A percentile compares a stretch with the other conserved stretches of the same genome.
phyloP scores from a whole-genome alignment of 2,797 vertebrate genomes.

The Enteromius paludinosus region DNA sequence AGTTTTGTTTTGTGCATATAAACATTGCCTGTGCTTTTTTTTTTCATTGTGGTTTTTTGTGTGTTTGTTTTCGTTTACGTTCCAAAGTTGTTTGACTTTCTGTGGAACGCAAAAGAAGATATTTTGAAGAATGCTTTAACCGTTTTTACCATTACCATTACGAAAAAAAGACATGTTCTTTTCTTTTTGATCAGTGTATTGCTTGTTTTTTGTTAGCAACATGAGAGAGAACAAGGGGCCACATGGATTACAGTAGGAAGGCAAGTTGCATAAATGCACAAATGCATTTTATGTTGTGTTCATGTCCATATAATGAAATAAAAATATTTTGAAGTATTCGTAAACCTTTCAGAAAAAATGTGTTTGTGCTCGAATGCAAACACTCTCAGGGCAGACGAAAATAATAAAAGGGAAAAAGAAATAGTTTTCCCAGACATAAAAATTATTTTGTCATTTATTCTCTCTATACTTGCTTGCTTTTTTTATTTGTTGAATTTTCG shows the following conservation, averaged over 20 bases:
- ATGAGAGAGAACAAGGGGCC: not conserved
- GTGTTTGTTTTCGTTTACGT: not conserved
- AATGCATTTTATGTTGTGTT: constrained; percentile 16
- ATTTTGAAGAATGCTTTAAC: not conserved
- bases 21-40: not conserved
- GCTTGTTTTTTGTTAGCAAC: not conserved
- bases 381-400: not conserved
- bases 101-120: not conserved
- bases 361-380: not conserved
- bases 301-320: constrained; percentile 24
- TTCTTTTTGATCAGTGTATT: constrained; percentile 15
- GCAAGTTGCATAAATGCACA: constrained; percentile 8
- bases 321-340: constrained; percentile 1
- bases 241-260: not conserved
- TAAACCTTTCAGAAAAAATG: constrained; percentile 14
- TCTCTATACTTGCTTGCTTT: not conserved
- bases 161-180: not conserved
- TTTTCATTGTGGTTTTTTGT: too few species aligned
- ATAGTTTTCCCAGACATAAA: not conserved
- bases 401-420: not conserved
- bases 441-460: not conserved
- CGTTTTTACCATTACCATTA: not conserved
- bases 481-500: not conserved
- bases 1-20: not conserved
- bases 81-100: not conserved